Evolutionary conservation across 1,140 invertebrate species (phyloP).

Genomic region (Drosophila sulfurigaster): DNA sequence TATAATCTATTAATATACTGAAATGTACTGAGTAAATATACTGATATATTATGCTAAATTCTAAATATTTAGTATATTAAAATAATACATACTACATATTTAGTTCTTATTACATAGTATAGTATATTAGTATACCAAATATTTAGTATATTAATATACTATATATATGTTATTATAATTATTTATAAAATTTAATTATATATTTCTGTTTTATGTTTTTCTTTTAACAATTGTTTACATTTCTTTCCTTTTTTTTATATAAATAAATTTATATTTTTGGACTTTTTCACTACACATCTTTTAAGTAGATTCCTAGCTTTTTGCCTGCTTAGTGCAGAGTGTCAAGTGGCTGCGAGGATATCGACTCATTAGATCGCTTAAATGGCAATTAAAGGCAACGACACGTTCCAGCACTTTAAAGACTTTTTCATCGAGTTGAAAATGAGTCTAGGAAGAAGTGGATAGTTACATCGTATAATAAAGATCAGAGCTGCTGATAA

Average conservation of each 20-base stretch:
- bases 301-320: neutral
- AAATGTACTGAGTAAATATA: no score
- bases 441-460: neutral
- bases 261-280: no score
- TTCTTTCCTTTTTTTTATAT: neutral
- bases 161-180: no score
- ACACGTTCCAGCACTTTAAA: slow-evolving; percentile 73
- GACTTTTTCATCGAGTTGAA: neutral
- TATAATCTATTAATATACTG: no score
- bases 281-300: neutral
- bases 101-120: no score
- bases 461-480: slow-evolving; percentile 2
- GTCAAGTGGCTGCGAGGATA: slow-evolving; percentile 1
- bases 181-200: no score
- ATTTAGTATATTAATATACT: no score
- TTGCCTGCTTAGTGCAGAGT: neutral
- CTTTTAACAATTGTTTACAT: neutral
- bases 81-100: no score
- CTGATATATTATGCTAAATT: no score
- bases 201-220: no score
- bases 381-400: slow-evolving; percentile 69
- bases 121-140: no score
- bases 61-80: no score
- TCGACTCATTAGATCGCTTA: slow-evolving; percentile 60
- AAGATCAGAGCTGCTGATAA: slow-evolving; percentile 52